Evolutionary conservation across 1,140 invertebrate genomes (phyloP), one percentile per base, ranked within the genome.

Genomic region (Drosophila tsacasi): DNA sequence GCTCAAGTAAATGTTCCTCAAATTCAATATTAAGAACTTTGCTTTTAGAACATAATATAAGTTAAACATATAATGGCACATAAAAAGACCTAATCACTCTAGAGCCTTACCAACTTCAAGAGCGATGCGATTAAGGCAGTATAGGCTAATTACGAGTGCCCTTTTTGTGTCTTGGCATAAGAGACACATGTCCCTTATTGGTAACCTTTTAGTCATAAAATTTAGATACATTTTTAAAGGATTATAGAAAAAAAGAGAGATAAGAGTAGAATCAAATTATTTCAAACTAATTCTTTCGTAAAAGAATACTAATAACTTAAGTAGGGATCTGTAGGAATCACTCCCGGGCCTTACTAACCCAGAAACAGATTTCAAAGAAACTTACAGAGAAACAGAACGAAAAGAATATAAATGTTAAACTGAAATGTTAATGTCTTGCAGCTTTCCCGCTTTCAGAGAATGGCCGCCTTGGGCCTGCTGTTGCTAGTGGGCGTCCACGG

Each of bases 401-500:
- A 21, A 59, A 37, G 54, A 23, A 44, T 47, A 17, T 0, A 44
- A 6, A 54, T 5, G 12, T 10, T 23, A 35, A 60, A 60, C 17
- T 49, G 0, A 50, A 40, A 25, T 37, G 6, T n/a, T 19, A 67
- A 35, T 25, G n/a, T 42, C 17, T 25, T 12, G 7, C 19, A 64
- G 50, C 23, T 54, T 52, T n/a, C 46, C 50, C 65, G 60, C 60
- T 69, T 77, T 52, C 49, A 89, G 75, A 61, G 44, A 65, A 84
- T 89, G 85, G 79, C 78, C 37, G 74, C 81, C 32, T 47, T 87
- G 57, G 77, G 84, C 73, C 74, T 89, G 30, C 69, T 89, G n/a
- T 58, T 89, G 27, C 47, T 89, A 42, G 78, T 84, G 27, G 84
- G 85, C 49, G 81, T 78, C 57, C 81, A 89, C 32, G 86, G 86